Evolutionary conservation across 2,113 vertebrate species (phyloP).

Genomic region (Salvelinus alpinus): DNA sequence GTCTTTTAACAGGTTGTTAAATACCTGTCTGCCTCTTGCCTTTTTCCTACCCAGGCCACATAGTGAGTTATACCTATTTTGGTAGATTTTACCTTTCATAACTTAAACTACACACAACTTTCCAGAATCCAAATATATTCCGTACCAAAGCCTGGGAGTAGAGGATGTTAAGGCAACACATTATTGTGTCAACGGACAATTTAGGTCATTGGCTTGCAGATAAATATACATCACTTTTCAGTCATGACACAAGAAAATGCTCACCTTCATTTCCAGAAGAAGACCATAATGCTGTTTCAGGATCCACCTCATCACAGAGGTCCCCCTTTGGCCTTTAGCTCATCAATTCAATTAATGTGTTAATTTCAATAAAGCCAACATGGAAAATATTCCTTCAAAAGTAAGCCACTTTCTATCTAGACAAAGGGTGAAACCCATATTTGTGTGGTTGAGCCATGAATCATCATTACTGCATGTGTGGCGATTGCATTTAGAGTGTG

Average conservation of each 20-base stretch:
- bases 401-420: background rate
- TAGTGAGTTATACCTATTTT: background rate
- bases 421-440: background rate
- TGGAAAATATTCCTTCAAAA: background rate
- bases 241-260: background rate
- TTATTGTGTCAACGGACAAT: background rate
- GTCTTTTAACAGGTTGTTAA: slow-evolving; percentile 30
- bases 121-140: no score
- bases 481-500: background rate
- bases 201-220: background rate
- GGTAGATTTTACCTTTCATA: background rate
- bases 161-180: background rate
- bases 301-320: background rate
- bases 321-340: background rate
- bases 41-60: background rate
- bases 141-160: no score
- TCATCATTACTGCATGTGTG: background rate
- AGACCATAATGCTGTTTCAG: no score
- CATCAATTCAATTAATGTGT: background rate
- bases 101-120: no score
- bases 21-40: slow-evolving; percentile 56
- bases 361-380: background rate
- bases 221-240: background rate
- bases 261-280: background rate
- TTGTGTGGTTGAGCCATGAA: background rate